Evolutionary conservation across 1,140 invertebrate genomes (phyloP).

Genomic region (Bombus sibiricus): DNA sequence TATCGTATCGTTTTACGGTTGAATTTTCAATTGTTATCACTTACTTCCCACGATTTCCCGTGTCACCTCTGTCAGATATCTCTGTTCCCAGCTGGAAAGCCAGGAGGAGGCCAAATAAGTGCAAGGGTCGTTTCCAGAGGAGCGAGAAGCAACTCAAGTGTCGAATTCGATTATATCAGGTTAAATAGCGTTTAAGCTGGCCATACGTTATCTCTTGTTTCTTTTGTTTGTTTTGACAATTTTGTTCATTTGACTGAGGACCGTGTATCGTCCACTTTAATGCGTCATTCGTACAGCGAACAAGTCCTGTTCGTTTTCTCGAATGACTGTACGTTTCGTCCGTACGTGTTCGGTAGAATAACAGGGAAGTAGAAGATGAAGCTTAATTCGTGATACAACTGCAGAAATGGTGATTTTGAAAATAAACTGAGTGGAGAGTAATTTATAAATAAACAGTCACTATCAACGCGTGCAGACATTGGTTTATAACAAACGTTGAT

Average conservation of each 20-base stretch:
- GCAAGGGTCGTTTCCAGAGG: conserved; percentile 46
- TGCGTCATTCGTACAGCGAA: background rate
- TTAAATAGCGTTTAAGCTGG: conserved; percentile 21
- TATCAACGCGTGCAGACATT: background rate
- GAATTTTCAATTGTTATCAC: conserved; percentile 49
- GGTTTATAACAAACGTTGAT: background rate
- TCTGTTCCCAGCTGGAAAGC: conserved; percentile 53
- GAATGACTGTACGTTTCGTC: background rate
- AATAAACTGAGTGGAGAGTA: background rate
- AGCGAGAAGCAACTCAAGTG: conserved; percentile 65
- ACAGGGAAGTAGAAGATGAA: background rate
- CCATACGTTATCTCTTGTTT: background rate
- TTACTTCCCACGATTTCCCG: conserved; percentile 62
- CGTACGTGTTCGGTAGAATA: background rate
- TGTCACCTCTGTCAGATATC: conserved; percentile 37
- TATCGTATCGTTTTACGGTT: conserved; percentile 26
- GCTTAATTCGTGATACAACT: background rate
- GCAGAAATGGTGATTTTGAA: background rate
- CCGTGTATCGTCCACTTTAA: background rate
- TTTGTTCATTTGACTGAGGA: too few relatives aligned
- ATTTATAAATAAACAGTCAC: background rate
- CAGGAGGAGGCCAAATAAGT: conserved; percentile 70
- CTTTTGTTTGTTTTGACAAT: background rate
- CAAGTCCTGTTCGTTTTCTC: conserved; percentile 2
- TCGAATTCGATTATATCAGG: conserved; percentile 64